These are phyloP conservation scores for Metalampra italica DNA, from an alignment of 2,888 invertebrate species.

Conservation along the genomic window DNA sequence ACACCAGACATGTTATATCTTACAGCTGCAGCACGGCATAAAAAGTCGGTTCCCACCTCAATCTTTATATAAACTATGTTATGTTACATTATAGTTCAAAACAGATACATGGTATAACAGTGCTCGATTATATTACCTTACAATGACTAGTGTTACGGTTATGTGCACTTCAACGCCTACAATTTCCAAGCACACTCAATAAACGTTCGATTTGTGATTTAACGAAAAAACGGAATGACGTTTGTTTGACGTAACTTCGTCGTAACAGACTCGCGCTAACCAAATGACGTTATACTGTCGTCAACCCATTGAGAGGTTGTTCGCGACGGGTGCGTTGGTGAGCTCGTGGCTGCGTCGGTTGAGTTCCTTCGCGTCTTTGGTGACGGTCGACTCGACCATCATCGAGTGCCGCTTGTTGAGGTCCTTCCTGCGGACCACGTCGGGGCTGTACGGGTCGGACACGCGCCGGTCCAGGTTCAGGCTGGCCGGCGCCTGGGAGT, in stretches of 20 bases:
- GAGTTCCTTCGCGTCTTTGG: slow-evolving; percentile 57
- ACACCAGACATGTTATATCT: too few relatives aligned
- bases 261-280: slow-evolving; percentile 12
- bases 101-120: not conserved
- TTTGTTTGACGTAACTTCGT: not conserved
- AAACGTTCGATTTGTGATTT: not conserved
- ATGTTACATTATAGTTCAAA: not conserved
- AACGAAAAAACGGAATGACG: not conserved
- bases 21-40: too few relatives aligned
- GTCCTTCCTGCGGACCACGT: slow-evolving; percentile 60
- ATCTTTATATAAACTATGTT: not conserved
- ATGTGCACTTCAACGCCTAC: slow-evolving; percentile 42
- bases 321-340: slow-evolving; percentile 37
- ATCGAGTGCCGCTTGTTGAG: slow-evolving; percentile 66
- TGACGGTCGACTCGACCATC: slow-evolving; percentile 61
- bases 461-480: slow-evolving; percentile 50
- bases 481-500: slow-evolving; percentile 28
- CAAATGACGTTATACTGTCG: slow-evolving; percentile 20
- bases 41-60: not conserved
- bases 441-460: slow-evolving; percentile 65
- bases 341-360: slow-evolving; percentile 65
- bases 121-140: slow-evolving; percentile 15
- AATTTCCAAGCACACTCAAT: slow-evolving; percentile 15
- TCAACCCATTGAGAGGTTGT: slow-evolving; percentile 72
- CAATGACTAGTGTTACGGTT: slow-evolving; percentile 61